Percentiles rank a stretch among this genome's conserved stretches.
Evolutionary conservation across 2,888 invertebrate genomes (phyloP).

Genomic region (Myathropa florea): DNA sequence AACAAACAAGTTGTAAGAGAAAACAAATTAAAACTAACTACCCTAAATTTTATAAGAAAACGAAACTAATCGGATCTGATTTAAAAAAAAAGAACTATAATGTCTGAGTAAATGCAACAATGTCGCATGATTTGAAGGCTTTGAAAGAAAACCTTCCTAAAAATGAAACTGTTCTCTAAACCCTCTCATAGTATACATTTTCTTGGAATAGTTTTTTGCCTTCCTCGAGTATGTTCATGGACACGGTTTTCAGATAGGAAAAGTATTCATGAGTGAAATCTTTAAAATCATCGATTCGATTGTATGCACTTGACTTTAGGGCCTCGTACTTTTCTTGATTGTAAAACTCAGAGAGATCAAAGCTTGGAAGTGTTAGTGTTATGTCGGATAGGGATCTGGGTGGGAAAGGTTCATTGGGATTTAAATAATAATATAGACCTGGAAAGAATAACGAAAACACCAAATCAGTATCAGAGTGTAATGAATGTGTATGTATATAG

Average conservation of each 20-base stretch:
- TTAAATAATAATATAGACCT: slow-evolving; percentile 79
- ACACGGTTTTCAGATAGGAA: slow-evolving; percentile 82
- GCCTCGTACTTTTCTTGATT: slow-evolving; percentile 77
- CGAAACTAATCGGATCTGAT: slow-evolving; percentile 25
- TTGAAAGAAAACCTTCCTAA: background rate
- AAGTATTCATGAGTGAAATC: slow-evolving; percentile 79
- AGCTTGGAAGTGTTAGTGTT: slow-evolving; percentile 75
- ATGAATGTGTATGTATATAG: slow-evolving; percentile 5
- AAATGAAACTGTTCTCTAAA: slow-evolving; percentile 72
- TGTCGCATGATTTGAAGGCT: background rate
- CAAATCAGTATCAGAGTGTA: slow-evolving; percentile 39
- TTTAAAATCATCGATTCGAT: slow-evolving; percentile 82
- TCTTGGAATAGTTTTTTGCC: slow-evolving; percentile 80
- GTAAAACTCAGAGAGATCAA: slow-evolving; percentile 76
- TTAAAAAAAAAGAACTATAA: slow-evolving; percentile 5
- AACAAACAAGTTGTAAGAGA: slow-evolving; percentile 13
- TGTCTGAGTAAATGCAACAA: slow-evolving; percentile 35
- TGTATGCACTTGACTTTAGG: slow-evolving; percentile 82
- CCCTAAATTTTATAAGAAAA: background rate
- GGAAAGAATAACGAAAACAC: slow-evolving; percentile 71
- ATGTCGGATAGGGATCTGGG: slow-evolving; percentile 76
- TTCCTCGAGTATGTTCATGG: slow-evolving; percentile 82
- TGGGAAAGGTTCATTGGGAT: slow-evolving; percentile 79
- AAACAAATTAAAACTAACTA: slow-evolving; percentile 5
- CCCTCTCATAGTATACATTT: slow-evolving; percentile 75